Evolutionary conservation across 2,888 invertebrate genomes (phyloP).

Genomic region (Eurytoma californica): DNA sequence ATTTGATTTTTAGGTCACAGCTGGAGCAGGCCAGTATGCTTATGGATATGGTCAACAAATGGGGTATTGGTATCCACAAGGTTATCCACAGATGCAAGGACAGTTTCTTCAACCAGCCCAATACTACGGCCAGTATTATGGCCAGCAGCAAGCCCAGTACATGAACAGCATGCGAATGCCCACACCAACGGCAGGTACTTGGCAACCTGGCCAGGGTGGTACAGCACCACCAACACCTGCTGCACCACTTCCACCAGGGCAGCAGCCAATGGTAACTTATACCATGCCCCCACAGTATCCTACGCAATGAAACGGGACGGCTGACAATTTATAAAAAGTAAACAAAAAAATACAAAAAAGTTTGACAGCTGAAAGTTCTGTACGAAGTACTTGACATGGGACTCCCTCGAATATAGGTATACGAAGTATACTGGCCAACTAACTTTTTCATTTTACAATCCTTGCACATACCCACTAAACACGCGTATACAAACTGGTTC

Average conservation of each 20-base stretch:
- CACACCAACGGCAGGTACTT: slow-evolving; percentile 74
- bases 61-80: slow-evolving; percentile 94
- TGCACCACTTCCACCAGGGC: slow-evolving; percentile 72
- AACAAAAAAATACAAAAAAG: slow-evolving; percentile 51
- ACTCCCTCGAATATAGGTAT: slow-evolving; percentile 63
- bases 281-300: slow-evolving; percentile 90
- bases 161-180: slow-evolving; percentile 76
- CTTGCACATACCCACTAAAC: background rate
- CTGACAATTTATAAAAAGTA: slow-evolving; percentile 53
- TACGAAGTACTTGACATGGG: slow-evolving; percentile 60
- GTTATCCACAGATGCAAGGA: slow-evolving; percentile 86
- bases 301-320: slow-evolving; percentile 82
- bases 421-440: slow-evolving; percentile 58
- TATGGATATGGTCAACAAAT: slow-evolving; percentile 92
- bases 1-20: slow-evolving; percentile 74
- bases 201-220: slow-evolving; percentile 75
- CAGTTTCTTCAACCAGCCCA: slow-evolving; percentile 87
- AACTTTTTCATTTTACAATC: slow-evolving; percentile 29
- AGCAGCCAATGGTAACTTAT: slow-evolving; percentile 75
- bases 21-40: slow-evolving; percentile 87
- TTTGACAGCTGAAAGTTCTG: slow-evolving; percentile 57
- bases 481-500: background rate
- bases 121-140: slow-evolving; percentile 79
- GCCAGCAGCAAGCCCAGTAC: slow-evolving; percentile 81
- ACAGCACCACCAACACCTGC: slow-evolving; percentile 72